phyloP scores from a whole-genome alignment of 1,140 invertebrate genomes.

The Gyrodactylus salaris region DNA sequence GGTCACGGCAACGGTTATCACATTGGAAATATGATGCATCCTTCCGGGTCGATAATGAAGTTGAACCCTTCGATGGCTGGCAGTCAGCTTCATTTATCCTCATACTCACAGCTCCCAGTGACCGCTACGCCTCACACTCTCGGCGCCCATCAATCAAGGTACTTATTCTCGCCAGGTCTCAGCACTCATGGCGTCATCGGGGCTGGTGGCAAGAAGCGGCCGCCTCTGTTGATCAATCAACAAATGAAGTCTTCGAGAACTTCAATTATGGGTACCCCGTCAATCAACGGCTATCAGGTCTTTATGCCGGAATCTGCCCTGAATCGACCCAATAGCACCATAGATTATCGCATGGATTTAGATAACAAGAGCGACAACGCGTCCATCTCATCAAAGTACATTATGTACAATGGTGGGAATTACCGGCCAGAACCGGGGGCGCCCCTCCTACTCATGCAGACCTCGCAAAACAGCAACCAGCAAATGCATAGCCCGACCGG shows the following conservation, averaged over 20 bases:
- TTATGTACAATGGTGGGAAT: background rate
- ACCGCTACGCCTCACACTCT: background rate
- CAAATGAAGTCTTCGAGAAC: background rate
- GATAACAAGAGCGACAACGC: background rate
- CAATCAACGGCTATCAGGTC: background rate
- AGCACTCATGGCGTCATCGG: background rate
- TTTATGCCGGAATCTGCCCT: background rate
- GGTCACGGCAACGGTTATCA: background rate
- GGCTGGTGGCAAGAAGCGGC: background rate
- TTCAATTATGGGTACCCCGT: background rate
- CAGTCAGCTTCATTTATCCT: background rate
- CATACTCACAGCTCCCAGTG: background rate
- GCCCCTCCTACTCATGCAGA: background rate
- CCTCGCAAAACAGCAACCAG: background rate
- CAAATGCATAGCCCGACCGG: background rate
- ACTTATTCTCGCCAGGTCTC: background rate
- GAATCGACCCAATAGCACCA: background rate
- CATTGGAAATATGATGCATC: background rate
- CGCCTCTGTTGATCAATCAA: background rate
- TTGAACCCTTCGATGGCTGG: background rate
- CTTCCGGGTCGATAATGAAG: background rate
- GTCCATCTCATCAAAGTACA: background rate
- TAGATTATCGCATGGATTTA: background rate
- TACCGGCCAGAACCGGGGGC: background rate
- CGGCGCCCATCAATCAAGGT: background rate